These are phyloP conservation scores for Lasius platythorax DNA, from an alignment of 2,888 invertebrate genomes.

Conservation along the genomic window DNA sequence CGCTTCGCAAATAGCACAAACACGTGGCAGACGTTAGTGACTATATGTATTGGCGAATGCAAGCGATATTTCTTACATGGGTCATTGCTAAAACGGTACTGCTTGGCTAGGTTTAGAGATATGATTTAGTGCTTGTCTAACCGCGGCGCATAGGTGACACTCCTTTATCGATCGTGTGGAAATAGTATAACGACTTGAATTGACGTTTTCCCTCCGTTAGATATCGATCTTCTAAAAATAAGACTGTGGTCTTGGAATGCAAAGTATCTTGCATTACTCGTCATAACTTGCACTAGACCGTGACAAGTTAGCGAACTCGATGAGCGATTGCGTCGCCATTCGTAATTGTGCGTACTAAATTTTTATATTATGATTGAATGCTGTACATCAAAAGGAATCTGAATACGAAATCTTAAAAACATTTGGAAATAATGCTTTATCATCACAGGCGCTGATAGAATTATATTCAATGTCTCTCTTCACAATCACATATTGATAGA, in stretches of 20 bases:
- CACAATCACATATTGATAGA: too few relatives aligned
- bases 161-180: constrained; percentile 46
- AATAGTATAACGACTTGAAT: constrained; percentile 54
- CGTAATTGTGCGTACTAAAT: background rate
- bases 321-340: constrained; percentile 9
- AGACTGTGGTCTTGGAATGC: background rate
- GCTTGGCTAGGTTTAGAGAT: constrained; percentile 50
- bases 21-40: constrained; percentile 27
- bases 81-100: constrained; percentile 40
- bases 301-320: constrained; percentile 37
- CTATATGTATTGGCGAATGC: background rate
- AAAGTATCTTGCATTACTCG: constrained; percentile 5
- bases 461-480: background rate
- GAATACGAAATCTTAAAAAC: background rate
- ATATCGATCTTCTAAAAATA: constrained; percentile 64
- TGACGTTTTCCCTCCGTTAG: constrained; percentile 56
- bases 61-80: constrained; percentile 11
- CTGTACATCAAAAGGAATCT: background rate
- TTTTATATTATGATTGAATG: background rate
- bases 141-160: constrained; percentile 50
- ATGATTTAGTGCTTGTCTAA: constrained; percentile 62
- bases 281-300: constrained; percentile 7
- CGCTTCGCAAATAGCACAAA: constrained; percentile 39
- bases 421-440: background rate
- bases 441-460: background rate